Evolutionary conservation across 2,113 vertebrate genomes (phyloP), one percentile per base, ranked within the genome.

Genomic region (Vidua macroura): DNA sequence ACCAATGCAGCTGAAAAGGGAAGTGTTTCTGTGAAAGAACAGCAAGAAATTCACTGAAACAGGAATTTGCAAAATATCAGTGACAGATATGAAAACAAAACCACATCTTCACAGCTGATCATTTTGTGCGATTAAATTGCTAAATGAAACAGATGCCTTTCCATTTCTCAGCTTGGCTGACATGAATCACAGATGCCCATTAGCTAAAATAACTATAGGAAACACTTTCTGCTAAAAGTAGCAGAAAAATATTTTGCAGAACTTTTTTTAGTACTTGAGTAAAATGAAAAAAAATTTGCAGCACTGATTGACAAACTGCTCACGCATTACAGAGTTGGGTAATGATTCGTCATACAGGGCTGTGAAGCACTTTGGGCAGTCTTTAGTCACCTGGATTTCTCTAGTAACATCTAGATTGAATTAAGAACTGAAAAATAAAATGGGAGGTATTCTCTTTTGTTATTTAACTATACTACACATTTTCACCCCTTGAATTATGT

Each of bases 71-170:
- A 96, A 96, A 96, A 96, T 95, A 95, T 48, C 69, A 41, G 28
- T 83, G 69, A 62, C 72, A 90, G 72, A 84, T 92, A 95, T 35
- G 59, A 95, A 96, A 96, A 94, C 88, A 96, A 96, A 96, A 82
- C 75, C 72, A 86, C 94, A 82, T 95, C 93, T 95, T 97, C 79
- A 92, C 91, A 95, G 92, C 58, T 92, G 92, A 96, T 95, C 56
- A 87, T 94, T 96, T 96, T 79, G n/a, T 85, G 88, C 15, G 2
- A 82, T 79, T 52, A 86, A 94, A 95, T 86, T 94, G 68, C 69
- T 95, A 94, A 95, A 86, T 88, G 90, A 96, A 97, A 86, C 92
- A 96, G 92, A 96, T 96, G 93, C 95, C 86, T 96, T 49, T 90
- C 46, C 11, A 37, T 92, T 95, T 94, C 78, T 93, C 68, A 88